Evolutionary conservation across 2,113 vertebrate species (phyloP).

Genomic region (Catharus minimus): DNA sequence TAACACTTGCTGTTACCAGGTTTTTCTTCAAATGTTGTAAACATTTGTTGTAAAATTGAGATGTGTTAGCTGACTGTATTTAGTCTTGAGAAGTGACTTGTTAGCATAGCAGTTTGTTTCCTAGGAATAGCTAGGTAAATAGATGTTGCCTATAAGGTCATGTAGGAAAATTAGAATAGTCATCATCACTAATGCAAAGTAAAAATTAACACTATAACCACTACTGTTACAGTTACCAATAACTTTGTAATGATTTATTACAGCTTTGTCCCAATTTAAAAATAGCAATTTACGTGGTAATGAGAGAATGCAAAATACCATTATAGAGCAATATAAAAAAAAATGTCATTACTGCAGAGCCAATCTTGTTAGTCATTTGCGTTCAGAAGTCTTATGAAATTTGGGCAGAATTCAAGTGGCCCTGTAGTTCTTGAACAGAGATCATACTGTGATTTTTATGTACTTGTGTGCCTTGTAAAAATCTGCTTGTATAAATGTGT

Average conservation of each 20-base stretch:
- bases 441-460: neutral
- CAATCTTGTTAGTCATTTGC: neutral
- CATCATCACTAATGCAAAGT: neutral
- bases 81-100: neutral
- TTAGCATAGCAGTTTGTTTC: neutral
- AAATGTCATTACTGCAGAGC: neutral
- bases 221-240: neutral
- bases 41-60: neutral
- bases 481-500: neutral
- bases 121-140: neutral
- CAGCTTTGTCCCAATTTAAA: neutral
- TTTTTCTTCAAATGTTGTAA: neutral
- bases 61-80: neutral
- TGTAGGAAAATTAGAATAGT: neutral
- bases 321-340: constrained; percentile 6
- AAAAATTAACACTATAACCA: constrained; percentile 3
- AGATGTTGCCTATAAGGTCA: neutral
- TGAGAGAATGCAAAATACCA: constrained; percentile 20
- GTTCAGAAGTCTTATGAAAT: neutral
- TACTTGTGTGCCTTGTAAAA: neutral
- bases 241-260: constrained; percentile 8
- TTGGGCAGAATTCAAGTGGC: neutral
- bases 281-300: constrained; percentile 17
- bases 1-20: neutral
- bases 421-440: neutral